Evolutionary conservation across 2,113 vertebrate species (phyloP).

Genomic region (Sphyrna mokarran): DNA sequence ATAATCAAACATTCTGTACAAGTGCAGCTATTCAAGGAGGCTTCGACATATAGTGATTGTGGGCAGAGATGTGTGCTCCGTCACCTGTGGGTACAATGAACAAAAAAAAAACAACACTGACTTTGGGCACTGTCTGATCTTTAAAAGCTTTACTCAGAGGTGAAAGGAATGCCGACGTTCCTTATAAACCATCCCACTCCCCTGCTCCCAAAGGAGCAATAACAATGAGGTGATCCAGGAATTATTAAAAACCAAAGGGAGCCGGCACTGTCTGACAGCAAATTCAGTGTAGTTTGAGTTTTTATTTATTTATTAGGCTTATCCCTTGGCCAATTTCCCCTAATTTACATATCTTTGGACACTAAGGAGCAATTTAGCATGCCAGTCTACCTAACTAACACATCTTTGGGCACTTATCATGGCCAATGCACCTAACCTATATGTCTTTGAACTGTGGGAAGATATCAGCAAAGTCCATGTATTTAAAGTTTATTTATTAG

Average conservation of each 20-base stretch:
- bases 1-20: conserved; percentile 34
- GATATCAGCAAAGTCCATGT: no score
- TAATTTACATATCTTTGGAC: no score
- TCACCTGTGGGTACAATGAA: background rate
- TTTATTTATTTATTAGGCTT: no score
- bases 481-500: no score
- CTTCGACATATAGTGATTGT: conserved; percentile 24
- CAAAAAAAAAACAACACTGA: background rate
- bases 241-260: background rate
- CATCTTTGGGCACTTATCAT: no score
- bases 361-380: no score
- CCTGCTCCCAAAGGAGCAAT: background rate
- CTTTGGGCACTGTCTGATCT: background rate
- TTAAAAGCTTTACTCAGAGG: background rate
- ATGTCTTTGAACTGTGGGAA: no score
- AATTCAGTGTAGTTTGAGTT: no score
- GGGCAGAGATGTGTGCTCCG: background rate
- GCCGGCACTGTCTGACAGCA: background rate
- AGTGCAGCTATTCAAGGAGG: conserved; percentile 30
- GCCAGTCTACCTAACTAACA: no score
- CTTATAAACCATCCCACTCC: background rate
- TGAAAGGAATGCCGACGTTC: background rate
- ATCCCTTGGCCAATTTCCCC: no score
- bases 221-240: conserved; percentile 38
- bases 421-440: no score